Evolutionary conservation across 2,113 vertebrate species (phyloP).

Genomic region (Pandion haliaetus): DNA sequence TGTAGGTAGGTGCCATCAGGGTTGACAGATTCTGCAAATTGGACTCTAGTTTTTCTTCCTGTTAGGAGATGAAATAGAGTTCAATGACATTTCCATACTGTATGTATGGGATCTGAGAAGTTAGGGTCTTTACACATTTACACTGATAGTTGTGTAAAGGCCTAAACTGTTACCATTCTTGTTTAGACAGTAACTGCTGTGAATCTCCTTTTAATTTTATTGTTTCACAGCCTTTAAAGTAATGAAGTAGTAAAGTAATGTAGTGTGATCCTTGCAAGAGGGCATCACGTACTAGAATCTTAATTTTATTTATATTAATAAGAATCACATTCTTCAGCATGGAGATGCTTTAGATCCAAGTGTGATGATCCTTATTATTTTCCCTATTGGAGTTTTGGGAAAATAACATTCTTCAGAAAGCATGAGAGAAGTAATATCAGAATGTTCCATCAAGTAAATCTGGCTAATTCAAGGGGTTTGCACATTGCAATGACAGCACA

Average conservation of each 20-base stretch:
- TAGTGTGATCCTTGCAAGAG: not conserved
- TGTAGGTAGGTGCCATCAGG: slow-evolving; percentile 89
- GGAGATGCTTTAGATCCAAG: not conserved
- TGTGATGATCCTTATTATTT: not conserved
- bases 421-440: not conserved
- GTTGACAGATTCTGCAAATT: slow-evolving; percentile 91
- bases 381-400: not conserved
- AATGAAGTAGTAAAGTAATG: not conserved
- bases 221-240: not conserved
- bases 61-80: slow-evolving; percentile 15
- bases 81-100: not conserved
- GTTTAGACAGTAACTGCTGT: not conserved
- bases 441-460: not conserved
- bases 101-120: not conserved
- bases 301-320: not conserved
- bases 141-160: not conserved
- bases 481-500: not conserved
- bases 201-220: not conserved
- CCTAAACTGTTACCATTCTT: not conserved
- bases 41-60: slow-evolving; percentile 93
- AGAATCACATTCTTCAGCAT: not conserved
- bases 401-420: not conserved
- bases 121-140: not conserved
- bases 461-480: not conserved
- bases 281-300: not conserved